Conservation (phyloP, 2,113 vertebrate species). For the Grantiella picta region DNA sequence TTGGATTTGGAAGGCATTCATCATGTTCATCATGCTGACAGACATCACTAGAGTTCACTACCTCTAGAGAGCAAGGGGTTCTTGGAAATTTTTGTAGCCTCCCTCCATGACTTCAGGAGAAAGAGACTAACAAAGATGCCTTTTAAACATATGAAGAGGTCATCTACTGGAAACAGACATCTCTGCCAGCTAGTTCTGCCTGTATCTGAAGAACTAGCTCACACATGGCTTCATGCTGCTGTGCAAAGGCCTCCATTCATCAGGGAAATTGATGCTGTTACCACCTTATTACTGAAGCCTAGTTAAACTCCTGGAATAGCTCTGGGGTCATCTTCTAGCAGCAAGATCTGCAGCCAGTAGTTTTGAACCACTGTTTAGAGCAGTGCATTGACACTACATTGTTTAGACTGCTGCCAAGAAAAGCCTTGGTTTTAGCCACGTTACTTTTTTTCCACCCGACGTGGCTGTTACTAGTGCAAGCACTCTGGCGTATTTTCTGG, state of each 20-base stretch:
- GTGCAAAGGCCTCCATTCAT: fast-evolving
- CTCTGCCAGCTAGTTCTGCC: neutral
- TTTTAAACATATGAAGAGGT: neutral
- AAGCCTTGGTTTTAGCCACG: neutral
- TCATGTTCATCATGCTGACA: neutral
- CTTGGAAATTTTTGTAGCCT: neutral
- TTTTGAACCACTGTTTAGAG: neutral
- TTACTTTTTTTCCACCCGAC: neutral
- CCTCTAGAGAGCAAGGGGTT: neutral
- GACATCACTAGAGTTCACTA: neutral
- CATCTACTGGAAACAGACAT: neutral
- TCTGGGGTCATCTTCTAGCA: neutral
- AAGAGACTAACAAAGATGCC: neutral
- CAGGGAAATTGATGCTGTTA: neutral
- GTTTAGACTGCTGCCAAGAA: neutral
- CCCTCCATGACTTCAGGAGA: neutral
- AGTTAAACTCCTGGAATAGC: neutral
- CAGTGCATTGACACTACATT: neutral
- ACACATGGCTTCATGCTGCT: neutral
- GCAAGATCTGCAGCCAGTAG: neutral
- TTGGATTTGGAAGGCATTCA: neutral
- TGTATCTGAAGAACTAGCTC: neutral
- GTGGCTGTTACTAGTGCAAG: neutral
- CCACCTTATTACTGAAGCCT: neutral
- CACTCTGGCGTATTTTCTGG: neutral